Percentiles rank a stretch among this genome's conserved stretches.
phyloP scores from a whole-genome alignment of 2,888 invertebrate species.

The Labia minor region DNA sequence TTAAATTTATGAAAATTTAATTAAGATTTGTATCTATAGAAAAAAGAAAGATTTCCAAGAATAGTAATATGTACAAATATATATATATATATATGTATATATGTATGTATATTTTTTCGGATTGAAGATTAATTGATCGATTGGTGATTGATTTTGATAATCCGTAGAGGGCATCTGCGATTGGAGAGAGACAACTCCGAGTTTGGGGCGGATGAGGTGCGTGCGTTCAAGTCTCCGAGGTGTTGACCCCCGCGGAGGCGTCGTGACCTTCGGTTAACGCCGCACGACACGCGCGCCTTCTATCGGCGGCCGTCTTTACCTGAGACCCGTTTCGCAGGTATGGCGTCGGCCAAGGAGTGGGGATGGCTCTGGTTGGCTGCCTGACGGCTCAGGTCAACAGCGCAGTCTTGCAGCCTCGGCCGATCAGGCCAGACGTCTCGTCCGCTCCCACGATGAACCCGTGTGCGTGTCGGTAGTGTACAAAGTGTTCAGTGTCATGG shows the following conservation, averaged over 20 bases:
- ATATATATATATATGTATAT: no score
- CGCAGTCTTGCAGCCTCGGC: not conserved
- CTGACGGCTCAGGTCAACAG: not conserved
- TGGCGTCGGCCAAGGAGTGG: not conserved
- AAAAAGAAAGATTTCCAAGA: no score
- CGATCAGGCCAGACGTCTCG: not conserved
- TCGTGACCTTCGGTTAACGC: not conserved
- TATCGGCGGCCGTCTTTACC: not conserved
- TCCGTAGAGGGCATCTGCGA: no score
- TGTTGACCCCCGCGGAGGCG: constrained; percentile 14
- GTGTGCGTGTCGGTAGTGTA: constrained; percentile 33
- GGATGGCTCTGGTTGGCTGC: constrained; percentile 7
- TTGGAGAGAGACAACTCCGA: no score
- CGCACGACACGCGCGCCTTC: not conserved
- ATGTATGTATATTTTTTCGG: no score
- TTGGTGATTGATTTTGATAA: no score
- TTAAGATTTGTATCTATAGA: no score
- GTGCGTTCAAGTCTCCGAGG: constrained; percentile 17
- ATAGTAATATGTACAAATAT: no score
- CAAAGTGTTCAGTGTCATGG: constrained; percentile 36
- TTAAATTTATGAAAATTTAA: no score
- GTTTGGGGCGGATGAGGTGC: not conserved
- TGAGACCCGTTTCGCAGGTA: not conserved
- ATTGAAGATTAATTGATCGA: no score
- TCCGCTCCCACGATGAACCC: not conserved